Conservation (phyloP, 2,113 vertebrate species). For the Herpailurus yagouaroundi region DNA sequence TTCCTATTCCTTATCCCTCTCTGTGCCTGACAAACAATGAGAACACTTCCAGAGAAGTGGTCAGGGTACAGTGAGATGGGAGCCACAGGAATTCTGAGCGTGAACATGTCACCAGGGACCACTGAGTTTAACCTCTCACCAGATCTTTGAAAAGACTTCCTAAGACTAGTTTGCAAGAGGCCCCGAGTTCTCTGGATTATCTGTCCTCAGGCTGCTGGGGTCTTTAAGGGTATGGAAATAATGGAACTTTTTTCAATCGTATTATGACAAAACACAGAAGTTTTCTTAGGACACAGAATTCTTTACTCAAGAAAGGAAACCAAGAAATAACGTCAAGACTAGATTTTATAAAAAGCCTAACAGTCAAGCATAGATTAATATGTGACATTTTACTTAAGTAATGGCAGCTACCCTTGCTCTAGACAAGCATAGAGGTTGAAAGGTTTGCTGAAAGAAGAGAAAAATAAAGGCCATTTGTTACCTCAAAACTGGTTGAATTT, state of each 20-base stretch:
- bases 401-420: not conserved
- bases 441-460: not conserved
- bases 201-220: not conserved
- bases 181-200: not conserved
- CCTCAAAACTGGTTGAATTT: not conserved
- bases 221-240: not conserved
- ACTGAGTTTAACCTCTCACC: not conserved
- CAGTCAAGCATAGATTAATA: not conserved
- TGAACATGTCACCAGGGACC: not conserved
- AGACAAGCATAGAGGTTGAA: not conserved
- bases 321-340: not conserved
- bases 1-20: not conserved
- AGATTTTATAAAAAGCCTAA: not conserved
- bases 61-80: not conserved
- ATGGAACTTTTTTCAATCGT: not conserved
- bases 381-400: not conserved
- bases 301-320: slow-evolving; percentile 10
- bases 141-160: not conserved
- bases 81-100: not conserved
- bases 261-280: not conserved
- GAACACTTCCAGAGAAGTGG: not conserved
- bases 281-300: slow-evolving; percentile 6
- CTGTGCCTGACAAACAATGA: not conserved
- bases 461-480: not conserved
- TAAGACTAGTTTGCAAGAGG: not conserved